These are phyloP conservation scores for Bungarus multicinctus DNA, from an alignment of 2,113 vertebrate genomes.

Conservation along the genomic window DNA sequence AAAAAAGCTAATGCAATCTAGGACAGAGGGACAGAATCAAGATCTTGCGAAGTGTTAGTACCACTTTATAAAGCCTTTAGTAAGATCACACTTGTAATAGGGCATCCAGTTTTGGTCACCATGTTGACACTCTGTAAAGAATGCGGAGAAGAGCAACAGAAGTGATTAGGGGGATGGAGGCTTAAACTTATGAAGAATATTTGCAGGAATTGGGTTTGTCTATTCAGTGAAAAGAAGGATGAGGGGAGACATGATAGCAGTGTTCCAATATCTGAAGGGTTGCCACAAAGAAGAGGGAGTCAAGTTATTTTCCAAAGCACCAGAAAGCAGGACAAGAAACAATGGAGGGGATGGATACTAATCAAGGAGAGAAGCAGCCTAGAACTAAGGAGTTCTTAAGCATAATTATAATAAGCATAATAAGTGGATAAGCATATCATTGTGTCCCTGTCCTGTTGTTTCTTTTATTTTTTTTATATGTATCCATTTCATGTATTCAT, in stretches of 20 bases:
- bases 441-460: too few species aligned
- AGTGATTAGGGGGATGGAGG: neutral
- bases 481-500: too few species aligned
- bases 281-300: neutral
- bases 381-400: too few species aligned
- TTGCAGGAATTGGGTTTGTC: neutral
- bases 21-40: neutral
- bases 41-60: neutral
- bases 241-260: neutral
- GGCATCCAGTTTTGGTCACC: neutral
- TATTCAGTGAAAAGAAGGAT: neutral
- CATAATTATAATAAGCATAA: too few species aligned
- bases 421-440: too few species aligned
- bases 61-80: neutral
- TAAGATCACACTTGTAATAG: neutral
- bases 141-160: neutral
- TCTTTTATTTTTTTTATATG: too few species aligned
- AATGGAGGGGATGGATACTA: neutral
- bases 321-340: neutral
- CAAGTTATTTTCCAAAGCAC: neutral
- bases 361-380: neutral
- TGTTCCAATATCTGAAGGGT: neutral
- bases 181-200: neutral
- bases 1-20: neutral
- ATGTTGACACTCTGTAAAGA: neutral